Conservation (phyloP, 2,888 invertebrate species). For the Tetanocera ferruginea region DNA sequence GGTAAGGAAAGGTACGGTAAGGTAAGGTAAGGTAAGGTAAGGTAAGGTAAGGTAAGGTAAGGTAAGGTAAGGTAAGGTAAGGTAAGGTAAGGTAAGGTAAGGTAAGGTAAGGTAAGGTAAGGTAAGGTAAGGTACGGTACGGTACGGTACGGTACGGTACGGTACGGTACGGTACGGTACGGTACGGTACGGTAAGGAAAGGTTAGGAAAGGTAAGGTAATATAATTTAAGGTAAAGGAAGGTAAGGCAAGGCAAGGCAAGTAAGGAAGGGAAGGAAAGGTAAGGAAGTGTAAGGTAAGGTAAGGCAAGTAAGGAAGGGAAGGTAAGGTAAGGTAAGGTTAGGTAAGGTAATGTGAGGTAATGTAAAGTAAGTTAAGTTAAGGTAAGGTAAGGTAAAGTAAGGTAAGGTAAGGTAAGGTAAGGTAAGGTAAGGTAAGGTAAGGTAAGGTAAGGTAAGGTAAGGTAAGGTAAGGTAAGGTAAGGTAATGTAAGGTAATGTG, state of each 20-base stretch:
- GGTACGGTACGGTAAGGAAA: constrained; percentile 1
- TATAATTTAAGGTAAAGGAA: no score
- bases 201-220: no score
- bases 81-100: background rate
- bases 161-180: constrained; percentile 18
- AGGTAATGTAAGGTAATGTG: no score
- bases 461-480: no score
- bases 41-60: constrained; percentile 13
- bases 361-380: no score
- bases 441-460: background rate
- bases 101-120: background rate
- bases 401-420: constrained; percentile 7
- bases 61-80: background rate
- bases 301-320: background rate
- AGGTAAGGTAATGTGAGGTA: constrained; percentile 4
- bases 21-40: constrained; percentile 19
- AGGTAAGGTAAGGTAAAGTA: no score
- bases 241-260: no score
- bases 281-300: constrained; percentile 7
- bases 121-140: no score
- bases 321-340: constrained; percentile 2
- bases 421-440: background rate
- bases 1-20: constrained; percentile 1
- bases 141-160: constrained; percentile 8
- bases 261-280: constrained; percentile 11